Conservation (phyloP, 2,888 invertebrate genomes). For the Andrena dorsata region DNA sequence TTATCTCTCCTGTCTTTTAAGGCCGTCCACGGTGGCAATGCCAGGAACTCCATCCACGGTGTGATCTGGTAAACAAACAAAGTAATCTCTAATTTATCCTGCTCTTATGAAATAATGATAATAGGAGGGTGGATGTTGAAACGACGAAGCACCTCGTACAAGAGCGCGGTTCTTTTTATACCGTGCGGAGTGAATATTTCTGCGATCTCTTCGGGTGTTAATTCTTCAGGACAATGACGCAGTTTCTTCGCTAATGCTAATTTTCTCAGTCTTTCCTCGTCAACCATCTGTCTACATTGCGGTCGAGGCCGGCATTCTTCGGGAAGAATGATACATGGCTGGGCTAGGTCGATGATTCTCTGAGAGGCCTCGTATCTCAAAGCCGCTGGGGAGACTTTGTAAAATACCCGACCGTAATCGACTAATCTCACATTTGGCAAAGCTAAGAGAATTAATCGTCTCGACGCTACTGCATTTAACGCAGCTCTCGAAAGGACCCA, state of each 20-base stretch:
- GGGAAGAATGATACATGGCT: conserved; percentile 53
- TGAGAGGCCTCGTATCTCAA: conserved; percentile 68
- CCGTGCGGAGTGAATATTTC: conserved; percentile 70
- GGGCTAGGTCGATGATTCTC: conserved; percentile 68
- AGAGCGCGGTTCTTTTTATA: conserved; percentile 66
- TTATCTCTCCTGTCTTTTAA: conserved; percentile 69
- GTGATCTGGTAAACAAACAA: conserved; percentile 63
- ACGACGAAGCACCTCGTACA: conserved; percentile 63
- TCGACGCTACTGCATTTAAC: conserved; percentile 58
- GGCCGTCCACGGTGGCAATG: conserved; percentile 71
- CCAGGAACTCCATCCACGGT: conserved; percentile 72
- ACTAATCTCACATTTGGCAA: conserved; percentile 49
- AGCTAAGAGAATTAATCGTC: conserved; percentile 61
- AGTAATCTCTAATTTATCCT: neutral
- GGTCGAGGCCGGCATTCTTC: conserved; percentile 56
- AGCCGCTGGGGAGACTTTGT: conserved; percentile 67
- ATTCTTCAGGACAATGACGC: conserved; percentile 57
- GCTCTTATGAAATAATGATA: neutral
- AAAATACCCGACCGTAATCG: conserved; percentile 62
- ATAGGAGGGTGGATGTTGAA: neutral
- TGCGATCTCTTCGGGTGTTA: conserved; percentile 67
- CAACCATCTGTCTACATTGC: neutral
- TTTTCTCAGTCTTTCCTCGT: conserved; percentile 28
- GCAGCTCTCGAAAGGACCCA: conserved; percentile 55
- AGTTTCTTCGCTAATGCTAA: conserved; percentile 60